Base-by-base conservation (phyloP, 2,888 invertebrate genomes). In the Parochlus steinenii region DNA sequence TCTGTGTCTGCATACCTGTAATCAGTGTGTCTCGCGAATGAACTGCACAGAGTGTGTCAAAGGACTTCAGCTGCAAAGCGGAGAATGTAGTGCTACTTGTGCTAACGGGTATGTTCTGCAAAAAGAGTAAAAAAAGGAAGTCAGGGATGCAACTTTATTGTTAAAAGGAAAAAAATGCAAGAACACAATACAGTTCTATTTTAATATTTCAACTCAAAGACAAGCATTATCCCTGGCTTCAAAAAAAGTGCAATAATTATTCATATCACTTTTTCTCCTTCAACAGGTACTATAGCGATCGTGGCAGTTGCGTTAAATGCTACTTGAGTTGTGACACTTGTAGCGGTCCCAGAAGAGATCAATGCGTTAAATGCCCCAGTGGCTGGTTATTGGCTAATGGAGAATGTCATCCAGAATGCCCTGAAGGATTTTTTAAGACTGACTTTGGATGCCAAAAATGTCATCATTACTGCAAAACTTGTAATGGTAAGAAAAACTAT, bases 391-490 rank as follows among this genome's bases (percentile, higher is more conserved):
- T 86, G 40, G 77, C 82, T 1, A 79, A 79, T 3, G 83, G 85
- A 3, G 80, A 83, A 54, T 86, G 86, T 48, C 75, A 81, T 47
- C 78, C 81, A 0, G 78, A 80, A 48, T 87, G 87, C 55, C 83
- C 86, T 1, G 78, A 80, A 57, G 83, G 83, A 25, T 85, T 80
- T 59, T 87, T 81, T 60, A 78, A 81, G 57, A 75, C 75, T 4
- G 68, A 71, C 42, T 80, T 71, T 47, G 82, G 81, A 6, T 89
- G 89, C 51, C 78, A 80, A 43, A 82, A 79, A 55, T 89, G 89
- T 59, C 85, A 86, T 62, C 80, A 82, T 55, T 81, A 80, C 50
- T 89, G 89, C 56, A 74, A 74, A 43, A 82, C 82, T 46, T 89
- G 89, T 55, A 74, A 75, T 53, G 87, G 87, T 73, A 56, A 52